These are phyloP conservation scores for Acanthopagrus latus DNA, from an alignment of 2,797 vertebrate species.

Conservation along the genomic window DNA sequence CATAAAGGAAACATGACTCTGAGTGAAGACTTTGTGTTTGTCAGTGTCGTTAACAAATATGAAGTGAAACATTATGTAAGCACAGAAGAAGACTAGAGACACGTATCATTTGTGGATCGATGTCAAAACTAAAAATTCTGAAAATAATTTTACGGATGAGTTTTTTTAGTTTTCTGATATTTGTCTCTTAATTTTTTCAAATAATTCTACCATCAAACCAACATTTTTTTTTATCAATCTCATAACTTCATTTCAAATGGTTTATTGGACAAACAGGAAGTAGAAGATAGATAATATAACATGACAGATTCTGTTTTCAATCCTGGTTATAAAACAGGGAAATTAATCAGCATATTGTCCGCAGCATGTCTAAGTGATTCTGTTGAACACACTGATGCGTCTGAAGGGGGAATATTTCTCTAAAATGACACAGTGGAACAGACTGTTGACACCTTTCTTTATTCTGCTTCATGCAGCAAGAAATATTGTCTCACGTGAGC, in stretches of 20 bases:
- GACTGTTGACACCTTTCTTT: constrained; percentile 13
- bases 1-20: neutral
- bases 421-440: neutral
- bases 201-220: no score
- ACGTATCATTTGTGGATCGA: neutral
- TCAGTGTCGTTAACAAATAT: no score
- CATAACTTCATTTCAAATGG: no score
- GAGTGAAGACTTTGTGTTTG: no score
- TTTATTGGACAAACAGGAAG: no score
- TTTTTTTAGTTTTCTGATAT: no score
- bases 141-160: no score
- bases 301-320: neutral
- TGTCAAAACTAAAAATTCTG: neutral
- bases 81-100: neutral
- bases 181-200: no score
- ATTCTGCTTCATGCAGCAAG: constrained; percentile 25
- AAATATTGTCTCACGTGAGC: constrained; percentile 9
- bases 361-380: neutral
- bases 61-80: neutral
- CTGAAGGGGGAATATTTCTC: neutral
- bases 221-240: no score
- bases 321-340: neutral
- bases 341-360: neutral
- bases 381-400: neutral
- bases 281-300: neutral